These are phyloP conservation scores for Vanessa atalanta DNA, from an alignment of 1,140 invertebrate species.

Conservation along the genomic window DNA sequence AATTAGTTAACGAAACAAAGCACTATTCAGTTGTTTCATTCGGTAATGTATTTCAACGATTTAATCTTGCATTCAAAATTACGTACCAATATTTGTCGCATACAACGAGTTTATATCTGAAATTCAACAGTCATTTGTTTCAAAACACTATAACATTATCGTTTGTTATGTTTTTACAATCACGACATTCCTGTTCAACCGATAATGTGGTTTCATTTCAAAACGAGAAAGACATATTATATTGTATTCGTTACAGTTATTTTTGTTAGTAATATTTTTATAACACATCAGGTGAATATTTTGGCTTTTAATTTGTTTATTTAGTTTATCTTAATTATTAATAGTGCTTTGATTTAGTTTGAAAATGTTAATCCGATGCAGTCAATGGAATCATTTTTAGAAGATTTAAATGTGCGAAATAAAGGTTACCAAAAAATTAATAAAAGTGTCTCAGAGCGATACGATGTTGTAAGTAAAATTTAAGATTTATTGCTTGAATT, in stretches of 20 bases:
- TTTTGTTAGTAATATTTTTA: background rate
- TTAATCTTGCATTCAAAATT: too few relatives aligned
- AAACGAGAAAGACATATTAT: constrained; percentile 5
- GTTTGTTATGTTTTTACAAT: constrained; percentile 14
- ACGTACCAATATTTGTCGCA: too few relatives aligned
- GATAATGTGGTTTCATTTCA: constrained; percentile 12
- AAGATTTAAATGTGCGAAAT: background rate
- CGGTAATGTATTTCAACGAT: too few relatives aligned
- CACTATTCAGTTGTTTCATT: too few relatives aligned
- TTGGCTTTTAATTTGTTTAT: background rate
- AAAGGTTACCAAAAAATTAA: background rate
- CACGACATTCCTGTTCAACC: background rate
- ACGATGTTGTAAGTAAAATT: background rate
- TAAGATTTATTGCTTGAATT: background rate
- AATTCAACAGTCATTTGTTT: background rate
- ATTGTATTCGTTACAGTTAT: background rate
- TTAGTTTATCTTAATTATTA: background rate
- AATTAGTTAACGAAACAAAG: background rate
- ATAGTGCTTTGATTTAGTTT: background rate
- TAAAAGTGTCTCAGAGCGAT: background rate
- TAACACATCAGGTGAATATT: constrained; percentile 8
- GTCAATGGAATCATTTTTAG: background rate
- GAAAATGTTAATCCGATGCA: background rate
- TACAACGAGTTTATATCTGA: too few relatives aligned
- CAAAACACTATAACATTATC: constrained; percentile 1